Base-by-base conservation (phyloP, 1,140 invertebrate genomes). In the Uloborus diversus region DNA sequence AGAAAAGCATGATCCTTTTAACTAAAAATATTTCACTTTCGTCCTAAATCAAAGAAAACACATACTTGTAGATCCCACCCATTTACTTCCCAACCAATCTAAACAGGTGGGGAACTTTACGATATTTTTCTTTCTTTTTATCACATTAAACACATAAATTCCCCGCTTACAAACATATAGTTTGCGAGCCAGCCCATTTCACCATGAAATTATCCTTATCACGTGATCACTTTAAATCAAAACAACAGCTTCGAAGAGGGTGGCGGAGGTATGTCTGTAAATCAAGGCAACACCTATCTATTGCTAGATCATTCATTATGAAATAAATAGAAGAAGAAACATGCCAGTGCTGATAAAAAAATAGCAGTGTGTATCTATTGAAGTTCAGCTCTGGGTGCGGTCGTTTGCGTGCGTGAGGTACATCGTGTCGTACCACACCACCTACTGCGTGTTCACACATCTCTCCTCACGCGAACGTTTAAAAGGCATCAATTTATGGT, bases 251-350 rank as follows among this genome's bases (percentile, higher is more conserved):
- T n/a, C 11, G n/a, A 11, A 20, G 17, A 7, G 4, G n/a, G 9
- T 42, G 9, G 9, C 3, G 32, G 35, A 11, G n/a, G 23, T 14
- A 11, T 42, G 28, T 51, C 37, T 27, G 42, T 47, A 68, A 68
- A 64, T 64, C 61, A 68, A 68, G 65, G 65, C 65, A 51, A 68
- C 42, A 68, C 49, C 7, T 57, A 68, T 68, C 47, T 37, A 30
- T 49, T 51, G 65, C 65, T 51, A 23, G 37, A 49, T 42, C 65
- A 68, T 68, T 68, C 65, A 68, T 68, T 68, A 68, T 68, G 65
- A 32, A 68, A 68, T 68, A 35, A 51, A 68, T 49, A 3, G 65
- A 47, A 37, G 27, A 68, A 51, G 27, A 37, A 53, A 37, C 49
- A 68, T 37, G 35, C 33, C n/a, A 28, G 32, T 65, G 37, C 11